Evolutionary conservation across 2,888 invertebrate species (phyloP).

Genomic region (Ptychoptera albimana): DNA sequence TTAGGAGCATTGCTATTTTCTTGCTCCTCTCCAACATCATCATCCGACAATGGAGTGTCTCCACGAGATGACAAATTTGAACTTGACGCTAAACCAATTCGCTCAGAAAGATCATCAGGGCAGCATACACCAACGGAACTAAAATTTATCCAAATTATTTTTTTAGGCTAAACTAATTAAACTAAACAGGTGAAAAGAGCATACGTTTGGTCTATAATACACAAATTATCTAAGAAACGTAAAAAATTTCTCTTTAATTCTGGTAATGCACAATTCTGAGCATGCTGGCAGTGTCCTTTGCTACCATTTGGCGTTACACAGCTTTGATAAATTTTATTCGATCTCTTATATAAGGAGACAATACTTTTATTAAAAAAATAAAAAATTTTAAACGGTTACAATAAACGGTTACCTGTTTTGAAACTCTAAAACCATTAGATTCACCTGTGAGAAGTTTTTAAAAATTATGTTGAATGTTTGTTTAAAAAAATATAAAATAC

Average conservation of each 20-base stretch:
- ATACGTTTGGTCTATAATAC: constrained; percentile 49
- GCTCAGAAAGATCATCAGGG: constrained; percentile 35
- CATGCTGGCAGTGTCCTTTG: constrained; percentile 49
- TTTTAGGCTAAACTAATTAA: background rate
- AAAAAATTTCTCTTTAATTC: constrained; percentile 40
- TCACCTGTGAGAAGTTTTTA: too few species aligned
- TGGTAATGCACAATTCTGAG: constrained; percentile 40
- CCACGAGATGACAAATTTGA: constrained; percentile 35
- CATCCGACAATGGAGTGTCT: constrained; percentile 9
- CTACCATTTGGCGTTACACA: constrained; percentile 41
- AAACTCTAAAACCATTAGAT: too few species aligned
- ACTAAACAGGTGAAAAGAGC: constrained; percentile 15
- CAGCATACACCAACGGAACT: constrained; percentile 59
- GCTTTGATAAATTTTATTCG: constrained; percentile 41
- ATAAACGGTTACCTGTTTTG: too few species aligned
- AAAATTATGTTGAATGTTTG: too few species aligned
- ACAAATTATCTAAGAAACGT: constrained; percentile 47
- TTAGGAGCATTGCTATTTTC: constrained; percentile 1
- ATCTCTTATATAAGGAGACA: too few species aligned
- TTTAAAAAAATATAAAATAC: too few species aligned
- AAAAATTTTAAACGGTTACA: too few species aligned
- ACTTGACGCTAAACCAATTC: constrained; percentile 16
- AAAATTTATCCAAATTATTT: too few species aligned
- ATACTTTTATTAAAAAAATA: too few species aligned
- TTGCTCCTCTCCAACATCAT: constrained; percentile 8